Percentiles rank a stretch among this genome's conserved stretches.
phyloP scores from a whole-genome alignment of 1,140 invertebrate species.

The Vanessa tameamea region DNA sequence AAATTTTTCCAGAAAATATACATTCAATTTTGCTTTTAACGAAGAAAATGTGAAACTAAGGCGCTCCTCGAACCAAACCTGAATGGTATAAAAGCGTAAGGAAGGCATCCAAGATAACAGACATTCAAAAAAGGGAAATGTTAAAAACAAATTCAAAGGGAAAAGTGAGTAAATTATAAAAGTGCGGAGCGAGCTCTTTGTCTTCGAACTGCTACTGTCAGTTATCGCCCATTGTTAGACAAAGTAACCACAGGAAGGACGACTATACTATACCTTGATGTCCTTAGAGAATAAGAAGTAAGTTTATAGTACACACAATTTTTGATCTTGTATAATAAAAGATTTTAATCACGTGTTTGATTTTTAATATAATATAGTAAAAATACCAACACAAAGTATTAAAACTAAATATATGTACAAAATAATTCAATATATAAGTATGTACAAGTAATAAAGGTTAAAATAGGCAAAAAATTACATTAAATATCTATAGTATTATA shows the following conservation, averaged over 20 bases:
- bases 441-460: no score
- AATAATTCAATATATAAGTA: no score
- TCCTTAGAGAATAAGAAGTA: neutral
- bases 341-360: no score
- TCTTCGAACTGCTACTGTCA: conserved; percentile 55
- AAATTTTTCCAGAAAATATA: conserved; percentile 31
- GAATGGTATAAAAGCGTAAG: conserved; percentile 62
- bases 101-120: conserved; percentile 61
- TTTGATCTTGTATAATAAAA: neutral
- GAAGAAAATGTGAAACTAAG: conserved; percentile 45
- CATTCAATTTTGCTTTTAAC: conserved; percentile 39
- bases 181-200: conserved; percentile 58
- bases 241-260: conserved; percentile 40
- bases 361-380: no score
- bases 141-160: conserved; percentile 70
- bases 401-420: no score
- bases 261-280: conserved; percentile 5
- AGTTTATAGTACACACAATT: neutral
- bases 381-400: no score
- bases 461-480: no score
- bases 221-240: conserved; percentile 44
- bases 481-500: no score
- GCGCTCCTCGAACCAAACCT: conserved; percentile 54
- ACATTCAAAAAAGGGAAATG: conserved; percentile 61
- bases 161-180: conserved; percentile 67